A percentile compares a stretch with the other conserved stretches of the same genome.
Evolutionary conservation across 1,140 invertebrate genomes (phyloP).

Genomic region (Anoplophora glabripennis): DNA sequence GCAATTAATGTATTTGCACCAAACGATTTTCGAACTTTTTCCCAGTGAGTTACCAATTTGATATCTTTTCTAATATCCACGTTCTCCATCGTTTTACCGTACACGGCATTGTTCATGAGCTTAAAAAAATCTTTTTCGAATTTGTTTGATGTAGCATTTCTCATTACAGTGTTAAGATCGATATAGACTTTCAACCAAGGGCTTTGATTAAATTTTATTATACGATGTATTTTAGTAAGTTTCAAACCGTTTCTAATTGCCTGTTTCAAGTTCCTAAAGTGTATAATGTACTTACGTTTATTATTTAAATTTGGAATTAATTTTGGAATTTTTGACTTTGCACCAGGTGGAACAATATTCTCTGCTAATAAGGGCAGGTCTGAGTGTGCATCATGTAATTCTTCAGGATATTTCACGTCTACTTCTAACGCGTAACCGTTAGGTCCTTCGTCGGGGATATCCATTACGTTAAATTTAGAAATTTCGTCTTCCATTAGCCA

Average conservation of each 20-base stretch:
- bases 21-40: too few relatives aligned
- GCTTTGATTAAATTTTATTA: constrained; percentile 55
- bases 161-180: constrained; percentile 30
- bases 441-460: constrained; percentile 42
- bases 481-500: constrained; percentile 9
- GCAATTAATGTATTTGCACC: too few relatives aligned
- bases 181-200: constrained; percentile 50
- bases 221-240: constrained; percentile 46
- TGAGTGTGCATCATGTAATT: constrained; percentile 42
- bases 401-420: constrained; percentile 40
- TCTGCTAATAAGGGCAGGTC: constrained; percentile 49
- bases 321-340: constrained; percentile 44
- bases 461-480: constrained; percentile 30
- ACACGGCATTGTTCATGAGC: too few relatives aligned
- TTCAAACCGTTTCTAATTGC: constrained; percentile 40
- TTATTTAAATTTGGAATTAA: constrained; percentile 43
- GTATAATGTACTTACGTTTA: constrained; percentile 47
- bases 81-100: too few relatives aligned
- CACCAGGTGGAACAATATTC: constrained; percentile 18
- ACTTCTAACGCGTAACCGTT: constrained; percentile 55
- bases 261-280: constrained; percentile 45
- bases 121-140: too few relatives aligned
- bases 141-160: too few relatives aligned
- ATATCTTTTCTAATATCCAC: too few relatives aligned
- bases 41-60: too few relatives aligned